phyloP scores from a whole-genome alignment of 1,140 invertebrate genomes.

The Drosophila kanapiae region DNA sequence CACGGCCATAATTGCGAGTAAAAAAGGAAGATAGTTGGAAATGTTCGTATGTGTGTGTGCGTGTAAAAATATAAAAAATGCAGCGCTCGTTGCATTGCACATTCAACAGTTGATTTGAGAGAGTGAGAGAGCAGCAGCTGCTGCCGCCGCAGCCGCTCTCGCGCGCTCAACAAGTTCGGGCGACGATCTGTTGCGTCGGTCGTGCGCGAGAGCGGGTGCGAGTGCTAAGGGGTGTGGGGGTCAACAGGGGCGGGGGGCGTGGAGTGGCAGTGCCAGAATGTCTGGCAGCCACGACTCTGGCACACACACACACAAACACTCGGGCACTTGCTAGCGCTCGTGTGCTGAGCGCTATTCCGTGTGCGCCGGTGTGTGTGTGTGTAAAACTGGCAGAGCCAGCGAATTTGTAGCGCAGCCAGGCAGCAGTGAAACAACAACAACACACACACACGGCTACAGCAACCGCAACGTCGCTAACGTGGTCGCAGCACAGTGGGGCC shows the following conservation, averaged over 20 bases:
- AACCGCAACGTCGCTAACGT: constrained; percentile 40
- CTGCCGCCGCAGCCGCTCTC: constrained; percentile 24
- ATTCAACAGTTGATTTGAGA: constrained; percentile 78
- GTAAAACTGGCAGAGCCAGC: constrained; percentile 69
- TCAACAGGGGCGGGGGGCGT: constrained; percentile 26
- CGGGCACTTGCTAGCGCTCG: constrained; percentile 6
- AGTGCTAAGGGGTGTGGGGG: constrained; percentile 23
- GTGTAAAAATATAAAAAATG: constrained; percentile 52
- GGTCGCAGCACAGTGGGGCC: constrained; percentile 64
- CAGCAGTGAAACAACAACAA: constrained; percentile 34
- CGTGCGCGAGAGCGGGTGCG: constrained; percentile 8
- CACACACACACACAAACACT: constrained; percentile 36
- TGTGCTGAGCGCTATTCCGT: constrained; percentile 1
- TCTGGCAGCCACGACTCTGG: constrained; percentile 78
- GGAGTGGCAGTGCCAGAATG: constrained; percentile 76
- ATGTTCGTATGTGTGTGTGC: constrained; percentile 14
- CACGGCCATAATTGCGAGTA: constrained; percentile 55
- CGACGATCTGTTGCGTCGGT: constrained; percentile 58
- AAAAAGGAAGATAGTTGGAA: constrained; percentile 32
- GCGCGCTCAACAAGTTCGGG: constrained; percentile 73
- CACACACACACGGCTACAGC: constrained; percentile 45
- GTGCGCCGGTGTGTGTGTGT: constrained; percentile 25
- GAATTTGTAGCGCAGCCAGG: constrained; percentile 77
- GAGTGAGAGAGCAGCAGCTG: constrained; percentile 27
- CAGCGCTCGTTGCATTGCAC: constrained; percentile 59